Percentiles rank a stretch among this genome's conserved stretches.
Evolutionary conservation across 1,140 invertebrate genomes (phyloP).

Genomic region (Acyrthosiphon pisum): DNA sequence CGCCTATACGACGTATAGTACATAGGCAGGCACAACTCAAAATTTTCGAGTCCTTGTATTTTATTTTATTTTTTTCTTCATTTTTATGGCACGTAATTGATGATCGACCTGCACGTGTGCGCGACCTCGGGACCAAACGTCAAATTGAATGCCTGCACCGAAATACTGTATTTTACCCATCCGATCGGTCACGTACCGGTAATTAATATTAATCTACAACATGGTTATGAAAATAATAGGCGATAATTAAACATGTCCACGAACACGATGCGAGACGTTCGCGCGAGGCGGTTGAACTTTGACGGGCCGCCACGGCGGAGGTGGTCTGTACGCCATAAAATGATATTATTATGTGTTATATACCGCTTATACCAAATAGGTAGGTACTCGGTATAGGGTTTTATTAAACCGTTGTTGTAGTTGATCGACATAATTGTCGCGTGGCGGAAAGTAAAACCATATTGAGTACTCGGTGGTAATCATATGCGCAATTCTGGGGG

Average conservation of each 20-base stretch:
- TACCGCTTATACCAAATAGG: neutral
- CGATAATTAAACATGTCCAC: slow-evolving; percentile 44
- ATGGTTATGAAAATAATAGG: slow-evolving; percentile 20
- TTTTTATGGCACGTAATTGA: neutral
- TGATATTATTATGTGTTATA: neutral
- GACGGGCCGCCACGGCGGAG: slow-evolving; percentile 10
- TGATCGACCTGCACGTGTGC: neutral
- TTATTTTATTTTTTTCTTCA: slow-evolving; percentile 11
- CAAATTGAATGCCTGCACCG: neutral
- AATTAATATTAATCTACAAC: slow-evolving; percentile 50
- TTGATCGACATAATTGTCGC: neutral
- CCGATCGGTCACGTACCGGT: slow-evolving; percentile 39
- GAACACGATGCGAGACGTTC: neutral
- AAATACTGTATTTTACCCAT: slow-evolving; percentile 21
- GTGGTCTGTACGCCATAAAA: neutral
- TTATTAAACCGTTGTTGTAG: neutral
- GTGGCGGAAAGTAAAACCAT: too few species aligned
- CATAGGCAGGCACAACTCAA: neutral
- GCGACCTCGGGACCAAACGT: neutral
- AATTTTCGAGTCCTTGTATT: neutral
- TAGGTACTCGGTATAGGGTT: neutral
- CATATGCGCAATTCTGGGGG: too few species aligned
- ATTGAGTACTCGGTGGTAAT: neutral
- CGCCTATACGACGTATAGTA: too few species aligned
- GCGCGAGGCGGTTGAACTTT: neutral